These are phyloP conservation scores for Orgyia antiqua DNA, from an alignment of 2,888 invertebrate species.

Conservation along the genomic window DNA sequence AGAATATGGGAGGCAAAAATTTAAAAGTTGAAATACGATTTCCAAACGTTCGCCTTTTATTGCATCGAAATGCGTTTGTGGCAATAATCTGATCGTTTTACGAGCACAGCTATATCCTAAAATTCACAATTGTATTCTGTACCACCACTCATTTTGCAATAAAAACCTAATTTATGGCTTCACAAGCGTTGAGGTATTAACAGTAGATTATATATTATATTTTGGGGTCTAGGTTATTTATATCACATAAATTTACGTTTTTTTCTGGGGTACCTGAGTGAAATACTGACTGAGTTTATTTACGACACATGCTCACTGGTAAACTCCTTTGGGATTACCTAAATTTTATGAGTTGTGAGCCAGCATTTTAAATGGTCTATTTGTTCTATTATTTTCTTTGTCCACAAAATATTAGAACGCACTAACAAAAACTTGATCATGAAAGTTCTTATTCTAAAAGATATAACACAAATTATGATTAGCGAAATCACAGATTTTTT, in stretches of 20 bases:
- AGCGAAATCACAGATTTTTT: too few relatives aligned
- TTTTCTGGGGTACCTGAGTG: conserved; percentile 22
- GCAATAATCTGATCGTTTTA: conserved; percentile 64
- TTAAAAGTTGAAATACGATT: conserved; percentile 54
- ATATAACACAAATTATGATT: too few relatives aligned
- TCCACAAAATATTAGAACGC: too few relatives aligned
- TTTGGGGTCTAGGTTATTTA: conserved; percentile 26
- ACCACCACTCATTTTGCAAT: conserved; percentile 33
- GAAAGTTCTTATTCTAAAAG: too few relatives aligned
- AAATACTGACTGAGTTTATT: conserved; percentile 28
- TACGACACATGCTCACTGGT: too few relatives aligned
- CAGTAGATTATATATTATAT: too few relatives aligned
- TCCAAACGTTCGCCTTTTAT: conserved; percentile 54
- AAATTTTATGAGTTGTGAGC: too few relatives aligned
- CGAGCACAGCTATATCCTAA: conserved; percentile 39
- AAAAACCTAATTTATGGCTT: conserved; percentile 34
- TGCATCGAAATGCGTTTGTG: conserved; percentile 55
- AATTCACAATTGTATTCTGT: conserved; percentile 47
- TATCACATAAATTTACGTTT: conserved; percentile 31
- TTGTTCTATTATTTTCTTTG: too few relatives aligned
- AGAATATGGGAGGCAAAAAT: conserved; percentile 32
- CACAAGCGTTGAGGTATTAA: conserved; percentile 31
- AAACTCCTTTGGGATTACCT: too few relatives aligned
- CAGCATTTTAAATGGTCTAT: too few relatives aligned
- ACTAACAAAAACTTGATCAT: too few relatives aligned